Evolutionary conservation across 2,797 vertebrate species (phyloP).

Genomic region (Pygocentrus nattereri): DNA sequence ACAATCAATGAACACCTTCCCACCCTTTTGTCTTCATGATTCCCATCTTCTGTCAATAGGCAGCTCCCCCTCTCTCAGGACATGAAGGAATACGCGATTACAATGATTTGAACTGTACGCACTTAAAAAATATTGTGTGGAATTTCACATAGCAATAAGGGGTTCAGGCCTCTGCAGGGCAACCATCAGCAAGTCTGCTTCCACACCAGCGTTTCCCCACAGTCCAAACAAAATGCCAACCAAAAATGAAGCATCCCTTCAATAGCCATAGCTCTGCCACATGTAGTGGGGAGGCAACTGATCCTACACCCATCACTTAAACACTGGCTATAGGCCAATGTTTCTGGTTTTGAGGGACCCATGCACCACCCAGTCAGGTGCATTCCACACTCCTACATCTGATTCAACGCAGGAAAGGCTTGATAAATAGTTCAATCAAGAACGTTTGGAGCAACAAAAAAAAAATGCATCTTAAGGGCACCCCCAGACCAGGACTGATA

Average conservation of each 20-base stretch:
- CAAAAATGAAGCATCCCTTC: neutral
- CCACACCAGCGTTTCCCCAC: neutral
- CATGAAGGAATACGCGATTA: slow-evolving; percentile 24
- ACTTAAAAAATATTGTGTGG: slow-evolving; percentile 35
- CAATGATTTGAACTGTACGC: slow-evolving; percentile 40
- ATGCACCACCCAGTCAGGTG: neutral
- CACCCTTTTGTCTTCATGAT: slow-evolving; percentile 16
- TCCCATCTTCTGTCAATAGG: slow-evolving; percentile 14
- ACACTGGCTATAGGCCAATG: neutral
- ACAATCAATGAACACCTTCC: neutral
- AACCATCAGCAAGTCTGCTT: neutral
- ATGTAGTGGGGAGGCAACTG: no score
- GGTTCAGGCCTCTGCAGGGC: slow-evolving; percentile 1
- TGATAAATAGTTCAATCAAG: neutral
- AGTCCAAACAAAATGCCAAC: neutral
- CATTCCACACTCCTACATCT: neutral
- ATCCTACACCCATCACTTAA: neutral
- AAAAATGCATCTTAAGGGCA: neutral
- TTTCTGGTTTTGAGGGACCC: neutral
- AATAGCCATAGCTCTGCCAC: neutral
- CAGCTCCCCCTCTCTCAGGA: slow-evolving; percentile 6
- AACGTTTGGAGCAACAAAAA: neutral
- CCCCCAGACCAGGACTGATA: neutral
- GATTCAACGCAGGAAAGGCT: neutral
- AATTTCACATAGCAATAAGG: neutral